A percentile compares a stretch with the other conserved stretches of the same genome.
Evolutionary conservation across 2,888 invertebrate species (phyloP).

Genomic region (Phytoseiulus persimilis): DNA sequence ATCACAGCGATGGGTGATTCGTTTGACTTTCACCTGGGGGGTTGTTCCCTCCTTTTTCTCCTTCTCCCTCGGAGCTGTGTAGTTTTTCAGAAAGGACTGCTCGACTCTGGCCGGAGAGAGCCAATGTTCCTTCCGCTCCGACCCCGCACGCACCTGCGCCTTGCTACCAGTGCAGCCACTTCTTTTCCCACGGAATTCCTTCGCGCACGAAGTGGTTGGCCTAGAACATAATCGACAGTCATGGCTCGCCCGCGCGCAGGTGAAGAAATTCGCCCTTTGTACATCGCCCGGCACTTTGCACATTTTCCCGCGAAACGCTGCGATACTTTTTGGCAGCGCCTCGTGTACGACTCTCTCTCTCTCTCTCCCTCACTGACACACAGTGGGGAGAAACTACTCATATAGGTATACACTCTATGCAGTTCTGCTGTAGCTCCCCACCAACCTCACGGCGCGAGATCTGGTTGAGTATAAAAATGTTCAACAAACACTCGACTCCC

Average conservation of each 20-base stretch:
- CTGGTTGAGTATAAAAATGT: not conserved
- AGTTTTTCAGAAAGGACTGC: not conserved
- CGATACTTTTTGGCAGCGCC: too few relatives aligned
- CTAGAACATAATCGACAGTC: too few relatives aligned
- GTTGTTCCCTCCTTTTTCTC: not conserved
- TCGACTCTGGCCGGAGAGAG: not conserved
- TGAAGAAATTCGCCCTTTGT: too few relatives aligned
- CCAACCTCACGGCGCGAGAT: not conserved
- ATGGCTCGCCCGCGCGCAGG: too few relatives aligned
- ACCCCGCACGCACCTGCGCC: not conserved
- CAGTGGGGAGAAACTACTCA: too few relatives aligned
- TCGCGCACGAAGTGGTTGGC: not conserved
- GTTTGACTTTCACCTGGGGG: slow-evolving; percentile 5
- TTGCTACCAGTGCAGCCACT: not conserved
- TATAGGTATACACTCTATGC: too few relatives aligned
- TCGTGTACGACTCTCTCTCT: too few relatives aligned
- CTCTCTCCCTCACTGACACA: too few relatives aligned
- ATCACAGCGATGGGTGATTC: not conserved
- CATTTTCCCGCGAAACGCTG: too few relatives aligned
- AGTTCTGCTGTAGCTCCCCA: too few relatives aligned
- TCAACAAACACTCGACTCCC: not conserved
- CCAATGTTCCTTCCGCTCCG: not conserved
- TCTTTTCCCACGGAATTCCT: not conserved
- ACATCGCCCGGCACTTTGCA: too few relatives aligned
- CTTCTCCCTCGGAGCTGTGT: not conserved